Percentiles rank a stretch among this genome's conserved stretches.
Evolutionary conservation across 2,113 vertebrate species (phyloP).

Genomic region (Hippoglossus stenolepis): DNA sequence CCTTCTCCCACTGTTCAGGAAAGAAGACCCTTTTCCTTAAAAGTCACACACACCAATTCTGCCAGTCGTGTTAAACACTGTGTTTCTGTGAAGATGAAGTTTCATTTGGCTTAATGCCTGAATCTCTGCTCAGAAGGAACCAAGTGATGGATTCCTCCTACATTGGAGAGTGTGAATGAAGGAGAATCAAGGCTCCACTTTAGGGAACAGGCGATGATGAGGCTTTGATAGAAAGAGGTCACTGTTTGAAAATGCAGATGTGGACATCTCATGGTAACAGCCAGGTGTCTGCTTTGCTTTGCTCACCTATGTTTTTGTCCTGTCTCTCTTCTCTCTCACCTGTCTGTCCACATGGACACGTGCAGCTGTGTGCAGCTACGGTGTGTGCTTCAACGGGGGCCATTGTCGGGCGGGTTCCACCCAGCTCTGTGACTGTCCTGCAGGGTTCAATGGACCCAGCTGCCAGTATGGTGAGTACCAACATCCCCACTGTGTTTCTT

Average conservation of each 20-base stretch:
- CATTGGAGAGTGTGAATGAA: constrained; percentile 57
- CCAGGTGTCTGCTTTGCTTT: constrained; percentile 53
- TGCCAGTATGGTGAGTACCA: constrained; percentile 87
- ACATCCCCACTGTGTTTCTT: not conserved
- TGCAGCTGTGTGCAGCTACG: constrained; percentile 79
- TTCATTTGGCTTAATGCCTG: constrained; percentile 27
- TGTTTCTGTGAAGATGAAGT: not conserved
- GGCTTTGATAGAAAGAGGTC: constrained; percentile 55
- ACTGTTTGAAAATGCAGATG: constrained; percentile 48
- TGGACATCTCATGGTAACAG: constrained; percentile 37
- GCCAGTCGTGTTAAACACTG: constrained; percentile 15
- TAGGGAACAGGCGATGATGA: constrained; percentile 47
- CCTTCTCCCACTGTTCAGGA: not conserved
- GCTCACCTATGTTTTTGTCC: constrained; percentile 39
- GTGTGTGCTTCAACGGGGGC: constrained; percentile 86
- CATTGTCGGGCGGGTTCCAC: constrained; percentile 79
- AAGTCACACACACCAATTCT: not conserved
- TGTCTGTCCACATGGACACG: constrained; percentile 27
- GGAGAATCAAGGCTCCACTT: constrained; percentile 35
- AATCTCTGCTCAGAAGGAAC: constrained; percentile 20
- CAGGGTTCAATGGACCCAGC: constrained; percentile 87
- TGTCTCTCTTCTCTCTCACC: constrained; percentile 25
- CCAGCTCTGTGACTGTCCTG: constrained; percentile 84
- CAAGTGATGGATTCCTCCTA: constrained; percentile 44
- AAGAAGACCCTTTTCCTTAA: not conserved